Evolutionary conservation across 2,888 invertebrate genomes (phyloP).

Genomic region (Ommatoiulus sabulosus): DNA sequence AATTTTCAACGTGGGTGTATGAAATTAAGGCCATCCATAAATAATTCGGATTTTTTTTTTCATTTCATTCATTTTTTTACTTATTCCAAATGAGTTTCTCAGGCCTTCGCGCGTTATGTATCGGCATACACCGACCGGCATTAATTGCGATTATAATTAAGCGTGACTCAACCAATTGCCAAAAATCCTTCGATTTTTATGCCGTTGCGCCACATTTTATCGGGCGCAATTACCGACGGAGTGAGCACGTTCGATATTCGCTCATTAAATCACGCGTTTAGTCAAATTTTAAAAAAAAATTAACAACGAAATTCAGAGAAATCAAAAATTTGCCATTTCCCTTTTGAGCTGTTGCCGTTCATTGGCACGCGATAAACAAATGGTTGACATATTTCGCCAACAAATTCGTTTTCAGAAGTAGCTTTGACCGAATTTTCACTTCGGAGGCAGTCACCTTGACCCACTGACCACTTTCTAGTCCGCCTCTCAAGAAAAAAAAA

Average conservation of each 20-base stretch:
- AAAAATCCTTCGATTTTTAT: constrained; percentile 20
- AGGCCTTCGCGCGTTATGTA: neutral
- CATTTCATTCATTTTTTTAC: neutral
- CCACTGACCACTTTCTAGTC: constrained; percentile 25
- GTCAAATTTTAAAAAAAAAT: too few species aligned
- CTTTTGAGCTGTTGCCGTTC: neutral
- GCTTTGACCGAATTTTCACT: constrained; percentile 31
- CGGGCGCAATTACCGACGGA: neutral
- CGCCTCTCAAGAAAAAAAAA: neutral
- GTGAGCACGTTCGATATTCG: constrained; percentile 13
- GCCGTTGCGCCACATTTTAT: neutral
- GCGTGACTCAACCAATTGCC: neutral
- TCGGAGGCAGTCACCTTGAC: constrained; percentile 40
- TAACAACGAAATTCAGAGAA: neutral
- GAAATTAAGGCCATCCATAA: neutral
- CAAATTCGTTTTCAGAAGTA: neutral
- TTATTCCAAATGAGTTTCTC: neutral
- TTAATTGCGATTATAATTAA: constrained; percentile 40
- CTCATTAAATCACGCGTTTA: constrained; percentile 1
- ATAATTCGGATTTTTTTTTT: neutral
- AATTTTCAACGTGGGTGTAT: too few species aligned
- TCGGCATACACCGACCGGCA: neutral
- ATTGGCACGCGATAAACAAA: constrained; percentile 23
- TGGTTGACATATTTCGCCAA: constrained; percentile 16
- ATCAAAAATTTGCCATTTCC: constrained; percentile 12